phyloP scores from a whole-genome alignment of 2,888 invertebrate genomes.

The Andrena camellia region DNA sequence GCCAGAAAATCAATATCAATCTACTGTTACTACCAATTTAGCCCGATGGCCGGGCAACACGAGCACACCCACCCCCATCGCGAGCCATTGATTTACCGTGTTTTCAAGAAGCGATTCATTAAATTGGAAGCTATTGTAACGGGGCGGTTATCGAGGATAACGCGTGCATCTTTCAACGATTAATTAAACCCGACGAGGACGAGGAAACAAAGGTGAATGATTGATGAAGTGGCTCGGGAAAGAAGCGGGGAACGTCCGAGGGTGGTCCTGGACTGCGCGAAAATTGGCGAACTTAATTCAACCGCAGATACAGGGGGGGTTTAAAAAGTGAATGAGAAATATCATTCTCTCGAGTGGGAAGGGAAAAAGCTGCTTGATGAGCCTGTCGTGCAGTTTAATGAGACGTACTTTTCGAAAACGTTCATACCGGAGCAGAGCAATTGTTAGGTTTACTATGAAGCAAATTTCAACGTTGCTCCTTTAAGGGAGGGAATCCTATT shows the following conservation, averaged over 20 bases:
- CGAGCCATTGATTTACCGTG: constrained; percentile 34
- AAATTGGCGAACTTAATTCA: background rate
- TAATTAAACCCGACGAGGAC: constrained; percentile 37
- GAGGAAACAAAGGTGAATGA: constrained; percentile 34
- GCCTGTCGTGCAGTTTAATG: too few species aligned
- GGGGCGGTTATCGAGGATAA: constrained; percentile 19
- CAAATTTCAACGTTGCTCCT: too few species aligned
- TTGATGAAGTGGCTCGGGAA: constrained; percentile 30
- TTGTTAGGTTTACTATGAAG: too few species aligned
- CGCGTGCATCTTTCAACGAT: constrained; percentile 26
- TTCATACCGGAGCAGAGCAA: too few species aligned
- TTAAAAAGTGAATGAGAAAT: background rate
- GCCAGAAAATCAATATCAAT: constrained; percentile 37
- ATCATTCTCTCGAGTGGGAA: background rate
- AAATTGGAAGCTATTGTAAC: constrained; percentile 28
- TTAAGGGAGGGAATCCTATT: too few species aligned
- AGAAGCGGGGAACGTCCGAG: constrained; percentile 14
- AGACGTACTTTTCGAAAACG: too few species aligned
- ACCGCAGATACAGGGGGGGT: too few species aligned
- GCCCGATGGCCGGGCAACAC: background rate
- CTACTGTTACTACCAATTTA: constrained; percentile 29
- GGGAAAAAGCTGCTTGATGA: background rate
- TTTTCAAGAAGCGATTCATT: constrained; percentile 38
- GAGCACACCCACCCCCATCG: background rate
- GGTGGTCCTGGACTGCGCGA: background rate